Conservation (phyloP, 2,888 invertebrate genomes). For the Anthrax anthrax region DNA sequence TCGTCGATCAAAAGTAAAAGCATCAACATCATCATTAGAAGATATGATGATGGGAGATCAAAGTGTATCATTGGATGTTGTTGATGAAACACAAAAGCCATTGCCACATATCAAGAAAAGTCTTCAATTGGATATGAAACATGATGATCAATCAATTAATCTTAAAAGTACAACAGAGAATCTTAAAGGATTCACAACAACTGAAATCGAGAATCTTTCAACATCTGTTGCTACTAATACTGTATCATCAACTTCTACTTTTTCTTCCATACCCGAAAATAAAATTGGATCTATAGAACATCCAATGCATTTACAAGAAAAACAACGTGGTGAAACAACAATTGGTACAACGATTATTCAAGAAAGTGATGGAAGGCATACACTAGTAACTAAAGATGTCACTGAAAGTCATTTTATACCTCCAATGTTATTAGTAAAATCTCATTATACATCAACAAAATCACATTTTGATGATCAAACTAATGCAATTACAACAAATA, state of each 20-base stretch:
- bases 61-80: constrained; percentile 14
- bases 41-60: constrained; percentile 35
- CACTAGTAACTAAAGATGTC: constrained; percentile 21
- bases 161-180: background rate
- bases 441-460: constrained; percentile 29
- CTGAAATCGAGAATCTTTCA: constrained; percentile 2
- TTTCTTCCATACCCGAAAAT: constrained; percentile 1
- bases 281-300: constrained; percentile 22
- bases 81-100: constrained; percentile 27
- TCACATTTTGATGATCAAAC: constrained; percentile 9
- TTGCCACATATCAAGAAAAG: constrained; percentile 31
- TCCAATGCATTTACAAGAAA: constrained; percentile 29
- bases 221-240: constrained; percentile 3
- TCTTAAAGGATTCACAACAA: background rate
- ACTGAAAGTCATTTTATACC: constrained; percentile 33
- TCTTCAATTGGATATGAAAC: constrained; percentile 22
- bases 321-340: constrained; percentile 8
- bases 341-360: background rate
- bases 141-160: constrained; percentile 7
- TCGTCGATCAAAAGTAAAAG: constrained; percentile 10
- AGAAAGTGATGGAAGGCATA: constrained; percentile 3
- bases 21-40: constrained; percentile 15
- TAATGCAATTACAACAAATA: background rate
- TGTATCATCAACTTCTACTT: constrained; percentile 4
- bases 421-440: constrained; percentile 34